Percentiles rank a stretch among this genome's conserved stretches.
phyloP scores from a whole-genome alignment of 2,797 vertebrate species.

The Onychomys leucogaster region DNA sequence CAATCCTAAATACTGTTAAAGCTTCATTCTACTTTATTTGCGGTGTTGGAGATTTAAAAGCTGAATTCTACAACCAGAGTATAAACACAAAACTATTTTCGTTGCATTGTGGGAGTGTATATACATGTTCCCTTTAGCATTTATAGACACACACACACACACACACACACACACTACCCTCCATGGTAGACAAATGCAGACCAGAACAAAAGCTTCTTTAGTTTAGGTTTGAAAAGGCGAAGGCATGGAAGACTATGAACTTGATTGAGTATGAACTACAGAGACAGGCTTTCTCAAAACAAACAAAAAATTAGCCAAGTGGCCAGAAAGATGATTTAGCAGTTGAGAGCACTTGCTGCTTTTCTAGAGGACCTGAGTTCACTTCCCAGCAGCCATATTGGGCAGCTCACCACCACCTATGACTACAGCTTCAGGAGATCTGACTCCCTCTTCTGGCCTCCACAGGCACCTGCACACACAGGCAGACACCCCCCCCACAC shows the following conservation, averaged over 20 bases:
- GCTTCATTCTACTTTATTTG: background rate
- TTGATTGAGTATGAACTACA: background rate
- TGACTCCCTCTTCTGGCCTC: background rate
- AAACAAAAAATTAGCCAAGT: background rate
- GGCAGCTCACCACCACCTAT: background rate
- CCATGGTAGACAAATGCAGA: background rate
- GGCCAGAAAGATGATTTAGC: background rate
- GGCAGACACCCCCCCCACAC: no score
- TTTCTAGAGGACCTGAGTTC: background rate
- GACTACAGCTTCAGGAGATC: background rate
- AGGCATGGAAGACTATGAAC: background rate
- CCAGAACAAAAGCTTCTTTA: conserved; percentile 52
- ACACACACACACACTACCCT: background rate
- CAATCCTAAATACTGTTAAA: conserved; percentile 27
- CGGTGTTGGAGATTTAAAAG: background rate
- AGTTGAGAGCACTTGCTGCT: background rate
- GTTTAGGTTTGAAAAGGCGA: conserved; percentile 26
- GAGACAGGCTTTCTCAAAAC: background rate
- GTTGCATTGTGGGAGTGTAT: background rate
- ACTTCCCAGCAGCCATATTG: background rate
- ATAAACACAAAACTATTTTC: conserved; percentile 40
- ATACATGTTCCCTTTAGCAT: background rate
- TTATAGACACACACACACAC: no score
- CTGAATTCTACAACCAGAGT: conserved; percentile 37
- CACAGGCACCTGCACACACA: background rate